These are phyloP conservation scores for human DNA, from an alignment of 2,113 vertebrate genomes.

Conservation along the genomic window GRCh38 chr13:42900501-42901000, in stretches of 20 bases:
- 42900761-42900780: slow-evolving; percentile 36
- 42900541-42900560: slow-evolving; percentile 43
- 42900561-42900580: slow-evolving; percentile 32
- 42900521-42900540: slow-evolving; percentile 59
- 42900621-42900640: not conserved
- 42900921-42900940: not conserved
- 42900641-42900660: not conserved
- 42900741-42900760: slow-evolving; percentile 27
- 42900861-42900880: not conserved
- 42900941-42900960: not conserved
- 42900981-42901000: slow-evolving; percentile 10
- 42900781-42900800: not conserved
- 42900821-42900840: not conserved
- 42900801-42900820: not conserved
- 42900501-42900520: slow-evolving; percentile 37
- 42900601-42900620: slow-evolving; percentile 44
- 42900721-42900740: not conserved
- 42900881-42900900: not conserved
- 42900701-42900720: slow-evolving; percentile 39
- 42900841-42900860: not conserved
- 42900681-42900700: slow-evolving; percentile 29
- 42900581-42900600: slow-evolving; percentile 33
- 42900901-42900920: not conserved
- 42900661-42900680: not conserved
- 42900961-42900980: slow-evolving; percentile 24